phyloP scores from a whole-genome alignment of 2,888 invertebrate genomes.

The Erebia epiphron region DNA sequence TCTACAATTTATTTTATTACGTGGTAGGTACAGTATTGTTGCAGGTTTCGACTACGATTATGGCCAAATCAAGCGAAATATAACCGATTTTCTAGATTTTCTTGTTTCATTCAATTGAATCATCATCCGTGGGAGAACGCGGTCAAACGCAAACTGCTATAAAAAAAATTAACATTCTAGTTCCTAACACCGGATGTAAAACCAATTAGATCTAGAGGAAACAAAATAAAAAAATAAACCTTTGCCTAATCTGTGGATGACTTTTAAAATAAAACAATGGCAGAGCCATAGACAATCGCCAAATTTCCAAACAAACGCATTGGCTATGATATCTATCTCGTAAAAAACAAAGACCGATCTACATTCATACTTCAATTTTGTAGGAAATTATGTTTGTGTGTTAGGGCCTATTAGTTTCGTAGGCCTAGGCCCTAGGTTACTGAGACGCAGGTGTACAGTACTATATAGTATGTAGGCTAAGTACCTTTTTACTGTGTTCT shows the following conservation, averaged over 20 bases:
- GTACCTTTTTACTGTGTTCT: too few species aligned
- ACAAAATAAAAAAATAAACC: constrained; percentile 15
- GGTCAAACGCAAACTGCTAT: too few species aligned
- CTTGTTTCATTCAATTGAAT: too few species aligned
- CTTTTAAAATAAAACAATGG: constrained; percentile 61
- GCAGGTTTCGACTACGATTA: too few species aligned
- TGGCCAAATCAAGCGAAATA: too few species aligned
- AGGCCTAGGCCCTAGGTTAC: not conserved
- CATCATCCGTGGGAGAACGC: too few species aligned
- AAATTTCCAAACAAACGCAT: constrained; percentile 70
- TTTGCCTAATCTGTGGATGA: constrained; percentile 47
- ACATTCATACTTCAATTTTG: constrained; percentile 49
- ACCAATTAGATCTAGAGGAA: constrained; percentile 31
- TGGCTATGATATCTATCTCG: constrained; percentile 56
- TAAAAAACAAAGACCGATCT: constrained; percentile 49
- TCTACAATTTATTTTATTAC: too few species aligned
- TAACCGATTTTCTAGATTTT: too few species aligned
- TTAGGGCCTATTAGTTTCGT: too few species aligned
- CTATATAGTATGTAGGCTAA: too few species aligned
- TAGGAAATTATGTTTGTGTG: constrained; percentile 12
- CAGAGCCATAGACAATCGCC: constrained; percentile 60
- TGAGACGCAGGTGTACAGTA: too few species aligned
- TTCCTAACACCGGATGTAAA: constrained; percentile 31
- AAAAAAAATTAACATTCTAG: not conserved
- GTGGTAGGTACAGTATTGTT: too few species aligned